phyloP scores from a whole-genome alignment of 2,888 invertebrate genomes.

The Rotaria sp. region DNA sequence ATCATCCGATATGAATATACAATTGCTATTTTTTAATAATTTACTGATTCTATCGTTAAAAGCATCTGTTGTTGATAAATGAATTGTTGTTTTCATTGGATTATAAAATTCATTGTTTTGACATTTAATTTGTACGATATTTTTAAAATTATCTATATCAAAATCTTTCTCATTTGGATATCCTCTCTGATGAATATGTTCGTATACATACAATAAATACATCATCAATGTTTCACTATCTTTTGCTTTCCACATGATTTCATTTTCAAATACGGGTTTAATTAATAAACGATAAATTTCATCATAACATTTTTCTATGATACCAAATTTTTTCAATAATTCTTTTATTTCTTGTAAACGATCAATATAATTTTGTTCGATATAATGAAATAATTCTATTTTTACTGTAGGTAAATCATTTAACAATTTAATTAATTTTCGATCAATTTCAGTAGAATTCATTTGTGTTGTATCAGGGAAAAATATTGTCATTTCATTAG shows the following conservation, averaged over 20 bases:
- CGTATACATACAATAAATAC: not conserved
- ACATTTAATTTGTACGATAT: not conserved
- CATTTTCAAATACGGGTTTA: not conserved
- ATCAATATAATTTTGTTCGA: not conserved
- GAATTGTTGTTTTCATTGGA: not conserved
- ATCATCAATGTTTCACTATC: not conserved
- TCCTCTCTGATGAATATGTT: not conserved
- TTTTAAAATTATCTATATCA: not conserved
- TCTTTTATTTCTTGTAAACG: slow-evolving; percentile 42
- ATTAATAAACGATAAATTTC: slow-evolving; percentile 26
- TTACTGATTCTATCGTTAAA: not conserved
- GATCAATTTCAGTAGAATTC: not conserved
- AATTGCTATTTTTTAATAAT: not conserved
- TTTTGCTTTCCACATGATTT: not conserved
- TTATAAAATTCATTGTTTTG: not conserved
- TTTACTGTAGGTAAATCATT: slow-evolving; percentile 9
- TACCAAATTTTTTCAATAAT: slow-evolving; percentile 45
- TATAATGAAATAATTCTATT: not conserved
- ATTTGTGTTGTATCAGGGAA: slow-evolving; percentile 1
- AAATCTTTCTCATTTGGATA: not conserved
- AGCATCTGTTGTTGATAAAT: not conserved
- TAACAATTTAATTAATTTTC: slow-evolving; percentile 20
- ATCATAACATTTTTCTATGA: slow-evolving; percentile 46
- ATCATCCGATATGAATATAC: not conserved
- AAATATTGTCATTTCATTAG: slow-evolving; percentile 48